Evolutionary conservation across 2,797 vertebrate genomes (phyloP).

Genomic region (Gallinago solitaria): DNA sequence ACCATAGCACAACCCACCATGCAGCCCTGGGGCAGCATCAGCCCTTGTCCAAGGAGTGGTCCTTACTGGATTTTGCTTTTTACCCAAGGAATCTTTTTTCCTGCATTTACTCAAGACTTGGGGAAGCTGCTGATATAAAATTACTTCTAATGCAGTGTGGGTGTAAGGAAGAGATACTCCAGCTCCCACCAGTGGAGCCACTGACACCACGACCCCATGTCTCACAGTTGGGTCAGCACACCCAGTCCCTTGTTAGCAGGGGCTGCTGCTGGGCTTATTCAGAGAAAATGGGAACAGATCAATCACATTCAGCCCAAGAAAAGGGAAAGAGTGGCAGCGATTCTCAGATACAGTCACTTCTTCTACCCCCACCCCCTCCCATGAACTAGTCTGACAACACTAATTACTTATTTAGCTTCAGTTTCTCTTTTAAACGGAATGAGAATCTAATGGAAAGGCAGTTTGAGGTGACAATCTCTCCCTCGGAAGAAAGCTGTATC

Average conservation of each 20-base stretch:
- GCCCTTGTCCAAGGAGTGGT: background rate
- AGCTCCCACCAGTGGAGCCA: background rate
- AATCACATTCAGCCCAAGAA: background rate
- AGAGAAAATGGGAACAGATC: background rate
- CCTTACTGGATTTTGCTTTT: background rate
- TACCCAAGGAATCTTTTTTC: background rate
- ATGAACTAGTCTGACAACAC: background rate
- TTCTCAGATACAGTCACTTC: background rate
- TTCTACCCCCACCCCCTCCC: background rate
- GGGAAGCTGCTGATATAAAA: background rate
- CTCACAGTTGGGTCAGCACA: accelerated
- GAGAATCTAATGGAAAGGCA: background rate
- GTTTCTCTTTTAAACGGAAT: background rate
- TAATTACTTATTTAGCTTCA: conserved; percentile 20
- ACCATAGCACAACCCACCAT: accelerated
- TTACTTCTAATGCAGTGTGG: background rate
- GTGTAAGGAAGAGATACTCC: background rate
- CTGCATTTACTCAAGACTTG: background rate
- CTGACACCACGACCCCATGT: accelerated
- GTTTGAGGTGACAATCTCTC: background rate
- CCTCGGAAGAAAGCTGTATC: background rate
- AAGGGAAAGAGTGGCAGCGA: background rate
- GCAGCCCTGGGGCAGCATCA: background rate
- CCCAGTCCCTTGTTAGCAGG: background rate
- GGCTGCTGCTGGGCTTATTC: background rate